Evolutionary conservation across 1,140 invertebrate species (phyloP).

Genomic region (Rhyacophila brunnea): DNA sequence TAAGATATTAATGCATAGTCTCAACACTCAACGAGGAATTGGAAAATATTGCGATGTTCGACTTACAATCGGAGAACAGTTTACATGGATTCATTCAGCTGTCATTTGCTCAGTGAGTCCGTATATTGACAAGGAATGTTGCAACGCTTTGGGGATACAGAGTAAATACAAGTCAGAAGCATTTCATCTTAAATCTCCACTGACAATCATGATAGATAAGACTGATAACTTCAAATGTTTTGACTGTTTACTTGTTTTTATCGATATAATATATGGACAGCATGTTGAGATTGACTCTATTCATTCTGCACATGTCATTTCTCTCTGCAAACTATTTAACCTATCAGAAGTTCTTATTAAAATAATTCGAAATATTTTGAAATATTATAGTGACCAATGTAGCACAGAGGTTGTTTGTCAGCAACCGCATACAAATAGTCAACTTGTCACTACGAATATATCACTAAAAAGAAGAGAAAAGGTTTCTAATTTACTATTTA

Average conservation of each 20-base stretch:
- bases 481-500: background rate
- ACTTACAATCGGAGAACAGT: constrained; percentile 23
- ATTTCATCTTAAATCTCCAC: constrained; percentile 24
- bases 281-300: constrained; percentile 12
- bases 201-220: constrained; percentile 26
- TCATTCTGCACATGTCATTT: constrained; percentile 17
- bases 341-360: constrained; percentile 25
- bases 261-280: constrained; percentile 30
- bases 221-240: constrained; percentile 27
- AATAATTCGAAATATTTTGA: constrained; percentile 14
- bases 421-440: background rate
- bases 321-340: constrained; percentile 23
- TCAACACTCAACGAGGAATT: constrained; percentile 12
- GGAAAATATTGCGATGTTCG: constrained; percentile 20
- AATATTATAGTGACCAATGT: background rate
- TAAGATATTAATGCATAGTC: constrained; percentile 10
- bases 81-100: constrained; percentile 27
- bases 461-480: constrained; percentile 4
- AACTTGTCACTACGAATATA: background rate
- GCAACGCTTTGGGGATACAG: constrained; percentile 16
- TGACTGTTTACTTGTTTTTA: constrained; percentile 24
- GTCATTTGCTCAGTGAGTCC: constrained; percentile 25
- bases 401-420: too few relatives aligned
- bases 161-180: constrained; percentile 14
- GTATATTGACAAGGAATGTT: constrained; percentile 24